Percentiles rank a stretch among this genome's conserved stretches.
phyloP scores from a whole-genome alignment of 2,888 invertebrate species.

The Masnerella sp. region DNA sequence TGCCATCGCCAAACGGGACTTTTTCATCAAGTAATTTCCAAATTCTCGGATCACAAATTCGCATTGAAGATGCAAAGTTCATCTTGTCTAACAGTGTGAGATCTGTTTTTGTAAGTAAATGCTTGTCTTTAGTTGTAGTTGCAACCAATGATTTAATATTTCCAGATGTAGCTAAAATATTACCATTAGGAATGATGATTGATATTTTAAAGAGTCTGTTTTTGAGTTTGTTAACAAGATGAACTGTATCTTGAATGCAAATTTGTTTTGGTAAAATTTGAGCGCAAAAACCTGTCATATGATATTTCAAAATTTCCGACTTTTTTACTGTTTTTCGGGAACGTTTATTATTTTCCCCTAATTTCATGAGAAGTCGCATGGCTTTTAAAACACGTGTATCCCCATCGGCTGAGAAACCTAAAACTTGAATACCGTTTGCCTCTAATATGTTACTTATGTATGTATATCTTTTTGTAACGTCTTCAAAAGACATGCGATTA shows the following conservation, averaged over 20 bases:
- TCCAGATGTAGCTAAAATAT: slow-evolving; percentile 56
- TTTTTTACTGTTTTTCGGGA: slow-evolving; percentile 24
- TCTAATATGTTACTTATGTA: slow-evolving; percentile 50
- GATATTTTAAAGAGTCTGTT: slow-evolving; percentile 61
- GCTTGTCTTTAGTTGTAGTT: background rate
- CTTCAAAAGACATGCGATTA: slow-evolving; percentile 61
- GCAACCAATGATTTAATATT: slow-evolving; percentile 56
- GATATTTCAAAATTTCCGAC: slow-evolving; percentile 6
- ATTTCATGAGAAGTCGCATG: slow-evolving; percentile 58
- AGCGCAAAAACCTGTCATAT: background rate
- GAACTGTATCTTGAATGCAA: slow-evolving; percentile 59
- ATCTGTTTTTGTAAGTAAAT: slow-evolving; percentile 60
- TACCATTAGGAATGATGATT: slow-evolving; percentile 60
- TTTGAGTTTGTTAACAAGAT: slow-evolving; percentile 64
- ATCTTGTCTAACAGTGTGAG: slow-evolving; percentile 16
- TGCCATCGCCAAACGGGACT: too few species aligned
- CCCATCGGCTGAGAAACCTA: slow-evolving; percentile 64
- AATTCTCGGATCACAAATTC: too few species aligned
- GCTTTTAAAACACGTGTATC: slow-evolving; percentile 64
- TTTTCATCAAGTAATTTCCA: too few species aligned
- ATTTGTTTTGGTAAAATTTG: slow-evolving; percentile 29
- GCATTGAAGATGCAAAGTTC: background rate
- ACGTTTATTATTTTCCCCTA: slow-evolving; percentile 24
- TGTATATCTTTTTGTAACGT: slow-evolving; percentile 62
- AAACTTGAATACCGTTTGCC: slow-evolving; percentile 56